Evolutionary conservation across 2,113 vertebrate genomes (phyloP).

Genomic region (Syrmaticus mikado): DNA sequence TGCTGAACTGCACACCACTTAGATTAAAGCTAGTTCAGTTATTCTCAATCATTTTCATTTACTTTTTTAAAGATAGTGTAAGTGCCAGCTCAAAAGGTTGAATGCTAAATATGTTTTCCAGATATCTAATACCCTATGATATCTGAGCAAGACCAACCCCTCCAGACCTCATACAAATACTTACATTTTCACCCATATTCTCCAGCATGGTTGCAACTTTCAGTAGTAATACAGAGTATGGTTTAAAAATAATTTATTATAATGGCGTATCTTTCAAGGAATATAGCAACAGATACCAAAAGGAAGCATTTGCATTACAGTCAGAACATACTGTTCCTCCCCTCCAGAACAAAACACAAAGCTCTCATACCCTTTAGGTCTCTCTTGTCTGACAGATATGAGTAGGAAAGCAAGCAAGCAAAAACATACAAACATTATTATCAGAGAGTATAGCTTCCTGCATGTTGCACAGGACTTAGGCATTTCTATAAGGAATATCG

Average conservation of each 20-base stretch:
- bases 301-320: neutral
- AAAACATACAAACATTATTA: neutral
- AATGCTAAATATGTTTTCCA: neutral
- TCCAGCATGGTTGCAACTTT: neutral
- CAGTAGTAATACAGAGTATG: neutral
- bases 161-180: neutral
- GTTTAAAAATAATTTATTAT: neutral
- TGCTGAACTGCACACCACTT: neutral
- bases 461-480: neutral
- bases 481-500: rapidly evolving
- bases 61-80: neutral
- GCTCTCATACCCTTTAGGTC: neutral
- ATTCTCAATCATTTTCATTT: neutral
- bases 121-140: neutral
- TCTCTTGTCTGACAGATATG: neutral
- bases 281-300: neutral
- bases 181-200: neutral
- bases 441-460: neutral
- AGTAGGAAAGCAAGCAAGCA: neutral
- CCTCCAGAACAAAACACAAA: neutral
- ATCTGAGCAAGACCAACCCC: neutral
- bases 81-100: neutral
- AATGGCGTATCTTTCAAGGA: neutral
- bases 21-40: neutral
- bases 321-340: neutral